Percentiles rank a stretch among this genome's conserved stretches.
These are phyloP conservation scores for Stenchaetothrips biformis DNA, from an alignment of 2,888 invertebrate species.

Conservation along the genomic window DNA sequence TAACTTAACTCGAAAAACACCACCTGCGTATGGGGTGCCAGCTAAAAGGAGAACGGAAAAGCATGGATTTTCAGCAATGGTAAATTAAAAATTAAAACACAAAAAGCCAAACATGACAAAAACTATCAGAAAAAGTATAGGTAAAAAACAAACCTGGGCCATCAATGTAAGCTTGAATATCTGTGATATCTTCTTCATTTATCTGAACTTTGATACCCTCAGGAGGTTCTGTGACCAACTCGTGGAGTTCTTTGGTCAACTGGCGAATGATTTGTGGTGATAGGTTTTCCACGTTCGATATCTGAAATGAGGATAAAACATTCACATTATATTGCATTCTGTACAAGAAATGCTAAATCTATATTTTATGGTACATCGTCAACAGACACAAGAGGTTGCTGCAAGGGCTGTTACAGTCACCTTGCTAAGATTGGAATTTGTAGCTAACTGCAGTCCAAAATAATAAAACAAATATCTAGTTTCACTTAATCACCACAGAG, in stretches of 20 bases:
- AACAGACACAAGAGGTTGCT: too few relatives aligned
- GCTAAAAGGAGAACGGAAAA: constrained; percentile 50
- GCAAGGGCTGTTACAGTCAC: too few relatives aligned
- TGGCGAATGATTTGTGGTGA: constrained; percentile 87
- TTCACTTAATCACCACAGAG: too few relatives aligned
- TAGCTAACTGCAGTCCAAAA: too few relatives aligned
- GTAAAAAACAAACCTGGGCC: constrained; percentile 63
- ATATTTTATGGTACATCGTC: too few relatives aligned
- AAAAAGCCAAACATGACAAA: neutral
- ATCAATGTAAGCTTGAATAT: constrained; percentile 86
- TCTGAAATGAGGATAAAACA: constrained; percentile 48
- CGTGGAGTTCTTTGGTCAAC: constrained; percentile 83
- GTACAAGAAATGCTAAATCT: too few relatives aligned
- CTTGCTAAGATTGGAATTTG: too few relatives aligned
- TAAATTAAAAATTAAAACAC: neutral
- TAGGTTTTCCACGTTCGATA: constrained; percentile 90
- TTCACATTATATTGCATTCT: too few relatives aligned
- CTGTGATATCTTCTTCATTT: constrained; percentile 89
- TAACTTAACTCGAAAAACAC: constrained; percentile 83
- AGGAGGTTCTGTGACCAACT: constrained; percentile 73
- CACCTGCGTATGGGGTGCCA: constrained; percentile 87
- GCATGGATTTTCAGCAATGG: neutral
- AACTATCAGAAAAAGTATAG: neutral
- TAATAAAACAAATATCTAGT: too few relatives aligned
- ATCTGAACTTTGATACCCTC: constrained; percentile 86